phyloP scores from a whole-genome alignment of 1,140 invertebrate species.

The Holcopasites calliopsidis region DNA sequence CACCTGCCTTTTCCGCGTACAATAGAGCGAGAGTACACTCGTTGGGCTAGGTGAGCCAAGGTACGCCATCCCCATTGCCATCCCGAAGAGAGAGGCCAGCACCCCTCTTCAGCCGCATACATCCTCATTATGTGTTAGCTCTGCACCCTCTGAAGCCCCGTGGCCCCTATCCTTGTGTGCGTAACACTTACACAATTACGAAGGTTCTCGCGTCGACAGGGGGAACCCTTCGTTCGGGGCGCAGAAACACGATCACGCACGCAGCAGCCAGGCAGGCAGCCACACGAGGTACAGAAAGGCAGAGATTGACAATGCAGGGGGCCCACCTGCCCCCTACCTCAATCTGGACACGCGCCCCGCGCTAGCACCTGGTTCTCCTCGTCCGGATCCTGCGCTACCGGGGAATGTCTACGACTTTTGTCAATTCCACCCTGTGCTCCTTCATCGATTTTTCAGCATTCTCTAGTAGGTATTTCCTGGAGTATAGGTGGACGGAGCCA shows the following conservation, averaged over 20 bases:
- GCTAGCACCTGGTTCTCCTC: slow-evolving; percentile 76
- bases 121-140: slow-evolving; percentile 70
- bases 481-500: too few species aligned
- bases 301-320: slow-evolving; percentile 80
- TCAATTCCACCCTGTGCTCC: neutral
- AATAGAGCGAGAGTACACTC: slow-evolving; percentile 68
- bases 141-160: slow-evolving; percentile 51
- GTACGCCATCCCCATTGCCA: slow-evolving; percentile 59
- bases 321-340: slow-evolving; percentile 78
- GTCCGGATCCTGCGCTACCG: slow-evolving; percentile 39
- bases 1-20: slow-evolving; percentile 76
- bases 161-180: slow-evolving; percentile 9
- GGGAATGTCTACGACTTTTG: slow-evolving; percentile 9
- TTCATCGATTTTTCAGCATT: neutral
- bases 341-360: slow-evolving; percentile 77
- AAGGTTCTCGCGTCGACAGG: slow-evolving; percentile 23
- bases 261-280: slow-evolving; percentile 52
- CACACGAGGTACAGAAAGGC: slow-evolving; percentile 73
- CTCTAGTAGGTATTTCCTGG: neutral
- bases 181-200: slow-evolving; percentile 12
- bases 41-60: slow-evolving; percentile 70
- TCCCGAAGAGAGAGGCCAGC: slow-evolving; percentile 55
- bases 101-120: slow-evolving; percentile 69
- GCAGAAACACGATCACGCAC: slow-evolving; percentile 43
- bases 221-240: slow-evolving; percentile 57